Evolutionary conservation across 1,140 invertebrate species (phyloP).

Genomic region (Lerema accius): DNA sequence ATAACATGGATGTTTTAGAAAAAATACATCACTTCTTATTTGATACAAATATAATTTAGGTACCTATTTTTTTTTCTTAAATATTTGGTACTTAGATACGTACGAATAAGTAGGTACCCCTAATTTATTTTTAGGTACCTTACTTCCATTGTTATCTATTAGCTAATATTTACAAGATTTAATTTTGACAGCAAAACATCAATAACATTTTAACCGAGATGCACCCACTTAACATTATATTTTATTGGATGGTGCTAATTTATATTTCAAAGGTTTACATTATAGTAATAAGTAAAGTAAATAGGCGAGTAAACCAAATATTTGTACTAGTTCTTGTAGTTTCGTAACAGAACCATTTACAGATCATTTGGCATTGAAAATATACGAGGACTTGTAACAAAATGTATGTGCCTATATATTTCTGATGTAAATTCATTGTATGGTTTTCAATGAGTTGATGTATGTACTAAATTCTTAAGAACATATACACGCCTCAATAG

Average conservation of each 20-base stretch:
- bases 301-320: constrained; percentile 3
- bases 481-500: constrained; percentile 47
- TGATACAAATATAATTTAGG: too few species aligned
- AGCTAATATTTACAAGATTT: too few species aligned
- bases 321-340: constrained; percentile 9
- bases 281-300: constrained; percentile 2
- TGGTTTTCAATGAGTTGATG: constrained; percentile 39
- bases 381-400: constrained; percentile 42
- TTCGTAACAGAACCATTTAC: constrained; percentile 55
- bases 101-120: too few species aligned
- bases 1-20: too few species aligned
- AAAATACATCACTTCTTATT: too few species aligned
- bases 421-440: constrained; percentile 33
- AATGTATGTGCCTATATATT: constrained; percentile 38
- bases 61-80: too few species aligned
- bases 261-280: constrained; percentile 14
- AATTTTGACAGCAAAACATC: too few species aligned
- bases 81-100: too few species aligned
- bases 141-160: too few species aligned
- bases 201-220: too few species aligned
- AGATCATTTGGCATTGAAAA: constrained; percentile 56
- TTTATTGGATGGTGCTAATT: constrained; percentile 26
- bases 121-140: too few species aligned
- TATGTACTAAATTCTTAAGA: constrained; percentile 44
- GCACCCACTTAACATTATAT: constrained; percentile 1